A percentile compares a stretch with the other conserved stretches of the same genome.
phyloP scores from a whole-genome alignment of 2,888 invertebrate genomes.

The Drosophila koepferae region DNA sequence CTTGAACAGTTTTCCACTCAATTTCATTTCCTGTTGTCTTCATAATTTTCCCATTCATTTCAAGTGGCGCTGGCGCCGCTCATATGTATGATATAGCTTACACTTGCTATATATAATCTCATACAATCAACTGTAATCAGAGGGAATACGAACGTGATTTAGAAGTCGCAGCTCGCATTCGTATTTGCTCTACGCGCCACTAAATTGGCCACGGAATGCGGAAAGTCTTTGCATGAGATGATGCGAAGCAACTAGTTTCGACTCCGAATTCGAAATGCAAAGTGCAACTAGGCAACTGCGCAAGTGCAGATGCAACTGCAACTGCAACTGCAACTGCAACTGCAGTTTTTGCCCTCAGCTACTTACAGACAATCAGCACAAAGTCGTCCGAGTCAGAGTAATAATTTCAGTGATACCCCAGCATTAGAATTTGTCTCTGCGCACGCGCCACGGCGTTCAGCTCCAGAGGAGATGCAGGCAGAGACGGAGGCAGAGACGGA shows the following conservation, averaged over 20 bases:
- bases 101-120: constrained; percentile 43
- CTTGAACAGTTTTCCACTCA: neutral
- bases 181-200: constrained; percentile 77
- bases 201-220: constrained; percentile 81
- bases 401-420: constrained; percentile 61
- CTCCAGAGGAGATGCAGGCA: constrained; percentile 61
- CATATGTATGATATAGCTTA: constrained; percentile 37
- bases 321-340: constrained; percentile 31
- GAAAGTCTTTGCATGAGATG: constrained; percentile 65
- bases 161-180: constrained; percentile 18
- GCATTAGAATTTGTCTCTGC: constrained; percentile 78
- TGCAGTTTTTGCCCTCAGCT: constrained; percentile 71
- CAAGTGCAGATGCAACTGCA: constrained; percentile 20
- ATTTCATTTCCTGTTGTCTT: neutral
- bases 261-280: constrained; percentile 47
- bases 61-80: constrained; percentile 62
- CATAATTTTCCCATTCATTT: neutral
- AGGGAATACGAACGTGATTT: constrained; percentile 24
- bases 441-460: constrained; percentile 67
- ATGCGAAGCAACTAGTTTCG: constrained; percentile 59
- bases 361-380: constrained; percentile 80
- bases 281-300: constrained; percentile 15
- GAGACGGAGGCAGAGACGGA: constrained; percentile 39
- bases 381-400: constrained; percentile 31
- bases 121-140: constrained; percentile 72